Evolutionary conservation across 2,797 vertebrate species (phyloP).

Genomic region (Cossypha polioptera): DNA sequence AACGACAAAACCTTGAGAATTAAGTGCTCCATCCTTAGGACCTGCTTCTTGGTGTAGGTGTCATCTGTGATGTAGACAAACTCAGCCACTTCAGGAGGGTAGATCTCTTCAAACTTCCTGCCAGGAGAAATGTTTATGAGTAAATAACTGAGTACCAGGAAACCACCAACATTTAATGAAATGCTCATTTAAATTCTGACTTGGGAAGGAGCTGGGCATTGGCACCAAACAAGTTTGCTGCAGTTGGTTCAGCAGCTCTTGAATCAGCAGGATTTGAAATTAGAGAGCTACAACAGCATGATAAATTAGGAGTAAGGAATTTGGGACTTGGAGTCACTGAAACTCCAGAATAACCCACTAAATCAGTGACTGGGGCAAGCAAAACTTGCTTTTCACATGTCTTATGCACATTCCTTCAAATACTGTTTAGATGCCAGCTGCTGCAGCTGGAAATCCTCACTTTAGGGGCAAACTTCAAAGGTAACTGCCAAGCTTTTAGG

Average conservation of each 20-base stretch:
- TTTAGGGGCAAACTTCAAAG: not conserved
- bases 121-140: not conserved
- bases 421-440: not conserved
- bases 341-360: not conserved
- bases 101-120: constrained; percentile 99
- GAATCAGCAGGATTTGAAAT: not conserved
- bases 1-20: constrained; percentile 97
- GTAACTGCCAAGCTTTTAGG: not conserved
- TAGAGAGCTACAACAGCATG: not conserved
- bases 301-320: not conserved
- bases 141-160: not conserved
- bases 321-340: not conserved
- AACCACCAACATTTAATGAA: not conserved
- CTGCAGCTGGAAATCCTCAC: not conserved
- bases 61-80: constrained; percentile 99
- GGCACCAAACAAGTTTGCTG: not conserved
- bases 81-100: constrained; percentile 96
- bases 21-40: constrained; percentile 97
- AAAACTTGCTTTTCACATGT: not conserved
- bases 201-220: not conserved
- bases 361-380: not conserved
- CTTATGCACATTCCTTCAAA: not conserved
- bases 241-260: not conserved
- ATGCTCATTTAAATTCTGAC: not conserved
- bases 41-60: constrained; percentile 98